A percentile compares a stretch with the other conserved stretches of the same genome.
Evolutionary conservation across 2,113 vertebrate genomes (phyloP).

Genomic region (Clarias gariepinus): DNA sequence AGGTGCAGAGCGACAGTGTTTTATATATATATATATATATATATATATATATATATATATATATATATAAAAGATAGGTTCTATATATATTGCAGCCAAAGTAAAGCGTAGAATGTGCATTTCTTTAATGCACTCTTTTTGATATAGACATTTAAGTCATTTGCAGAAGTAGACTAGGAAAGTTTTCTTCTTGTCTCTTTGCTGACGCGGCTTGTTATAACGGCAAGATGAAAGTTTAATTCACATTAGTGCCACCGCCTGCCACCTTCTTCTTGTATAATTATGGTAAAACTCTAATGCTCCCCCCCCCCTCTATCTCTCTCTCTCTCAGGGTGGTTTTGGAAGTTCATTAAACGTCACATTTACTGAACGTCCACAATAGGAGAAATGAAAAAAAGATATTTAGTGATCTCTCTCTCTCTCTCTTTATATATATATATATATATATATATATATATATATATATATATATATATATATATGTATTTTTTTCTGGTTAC

Average conservation of each 20-base stretch:
- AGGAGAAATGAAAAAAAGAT: not conserved
- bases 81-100: not conserved
- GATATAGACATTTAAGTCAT: not conserved
- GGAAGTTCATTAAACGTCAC: not conserved
- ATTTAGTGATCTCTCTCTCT: no score
- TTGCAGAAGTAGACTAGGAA: not conserved
- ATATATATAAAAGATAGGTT: no score
- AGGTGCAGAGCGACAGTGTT: no score
- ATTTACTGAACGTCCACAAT: not conserved
- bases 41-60: no score
- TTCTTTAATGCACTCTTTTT: not conserved
- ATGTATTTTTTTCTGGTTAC: no score
- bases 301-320: not conserved
- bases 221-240: slow-evolving; percentile 4
- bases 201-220: not conserved
- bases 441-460: no score
- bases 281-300: slow-evolving; percentile 21
- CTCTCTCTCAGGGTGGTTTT: not conserved
- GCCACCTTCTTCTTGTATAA: not conserved
- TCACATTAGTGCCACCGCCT: not conserved
- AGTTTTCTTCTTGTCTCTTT: not conserved
- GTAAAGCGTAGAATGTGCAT: not conserved
- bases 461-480: no score
- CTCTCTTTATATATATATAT: no score
- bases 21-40: no score